phyloP scores from a whole-genome alignment of 2,797 vertebrate genomes.

The Psittacula echo region DNA sequence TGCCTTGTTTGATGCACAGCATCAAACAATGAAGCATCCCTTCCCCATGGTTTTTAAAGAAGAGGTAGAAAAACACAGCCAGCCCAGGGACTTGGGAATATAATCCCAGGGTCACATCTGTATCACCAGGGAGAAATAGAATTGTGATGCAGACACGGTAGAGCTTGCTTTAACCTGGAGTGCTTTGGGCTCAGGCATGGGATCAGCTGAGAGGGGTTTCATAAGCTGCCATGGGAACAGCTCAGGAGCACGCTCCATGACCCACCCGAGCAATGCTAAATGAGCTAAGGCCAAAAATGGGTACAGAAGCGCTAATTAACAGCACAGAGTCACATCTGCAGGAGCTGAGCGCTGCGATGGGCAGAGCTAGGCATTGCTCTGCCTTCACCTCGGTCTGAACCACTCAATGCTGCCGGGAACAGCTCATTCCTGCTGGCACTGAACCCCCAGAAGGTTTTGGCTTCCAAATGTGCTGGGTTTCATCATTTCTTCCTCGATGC shows the following conservation, averaged over 20 bases:
- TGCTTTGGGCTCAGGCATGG: background rate
- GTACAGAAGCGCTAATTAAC: too few relatives aligned
- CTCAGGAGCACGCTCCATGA: rapidly evolving
- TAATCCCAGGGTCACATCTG: background rate
- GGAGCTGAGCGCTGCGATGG: background rate
- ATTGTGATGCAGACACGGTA: background rate
- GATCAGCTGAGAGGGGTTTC: background rate
- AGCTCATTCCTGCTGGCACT: background rate
- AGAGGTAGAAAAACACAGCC: background rate
- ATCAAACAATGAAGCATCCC: background rate
- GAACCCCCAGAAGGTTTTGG: background rate
- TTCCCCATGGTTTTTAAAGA: background rate
- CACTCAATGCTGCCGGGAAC: rapidly evolving
- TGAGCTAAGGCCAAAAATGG: background rate
- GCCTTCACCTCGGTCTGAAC: background rate
- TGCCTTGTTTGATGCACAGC: rapidly evolving
- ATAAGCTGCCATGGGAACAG: rapidly evolving
- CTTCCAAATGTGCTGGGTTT: background rate
- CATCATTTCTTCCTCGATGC: rapidly evolving
- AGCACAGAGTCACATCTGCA: background rate
- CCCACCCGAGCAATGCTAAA: background rate
- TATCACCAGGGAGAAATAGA: background rate
- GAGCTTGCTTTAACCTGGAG: background rate
- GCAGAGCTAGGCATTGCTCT: background rate
- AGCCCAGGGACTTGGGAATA: background rate